These are phyloP conservation scores for Matsumurasca onukii DNA, from an alignment of 1,140 invertebrate genomes.

Conservation along the genomic window DNA sequence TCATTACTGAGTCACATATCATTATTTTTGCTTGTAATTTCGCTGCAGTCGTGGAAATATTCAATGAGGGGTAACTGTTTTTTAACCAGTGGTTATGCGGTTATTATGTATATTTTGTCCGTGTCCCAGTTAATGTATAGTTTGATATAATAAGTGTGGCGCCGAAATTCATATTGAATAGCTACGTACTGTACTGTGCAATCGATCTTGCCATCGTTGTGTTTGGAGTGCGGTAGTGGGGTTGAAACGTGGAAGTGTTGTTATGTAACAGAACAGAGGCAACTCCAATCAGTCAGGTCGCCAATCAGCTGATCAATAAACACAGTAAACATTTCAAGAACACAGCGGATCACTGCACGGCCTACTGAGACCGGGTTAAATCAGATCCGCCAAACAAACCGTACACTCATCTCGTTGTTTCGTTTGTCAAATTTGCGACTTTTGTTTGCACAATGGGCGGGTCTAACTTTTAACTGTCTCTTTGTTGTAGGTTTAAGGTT, in stretches of 20 bases:
- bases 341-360: not conserved
- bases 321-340: constrained; percentile 18
- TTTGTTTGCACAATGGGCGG: constrained; percentile 28
- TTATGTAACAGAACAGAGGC: constrained; percentile 19
- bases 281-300: not conserved
- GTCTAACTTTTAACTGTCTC: constrained; percentile 35
- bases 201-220: too few species aligned
- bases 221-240: too few species aligned
- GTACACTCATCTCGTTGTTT: constrained; percentile 24
- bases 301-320: constrained; percentile 9
- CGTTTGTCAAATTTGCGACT: constrained; percentile 25
- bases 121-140: too few species aligned
- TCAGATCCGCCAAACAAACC: not conserved
- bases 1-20: not conserved
- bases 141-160: too few species aligned
- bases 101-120: too few species aligned
- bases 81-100: too few species aligned
- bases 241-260: too few species aligned
- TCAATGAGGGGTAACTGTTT: too few species aligned
- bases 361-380: constrained; percentile 14
- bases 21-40: too few species aligned
- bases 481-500: constrained; percentile 35
- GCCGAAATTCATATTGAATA: too few species aligned
- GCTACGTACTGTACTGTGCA: too few species aligned
- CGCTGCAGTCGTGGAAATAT: too few species aligned